These are phyloP conservation scores for Callinectes sapidus DNA, from an alignment of 2,888 invertebrate species.

Conservation along the genomic window DNA sequence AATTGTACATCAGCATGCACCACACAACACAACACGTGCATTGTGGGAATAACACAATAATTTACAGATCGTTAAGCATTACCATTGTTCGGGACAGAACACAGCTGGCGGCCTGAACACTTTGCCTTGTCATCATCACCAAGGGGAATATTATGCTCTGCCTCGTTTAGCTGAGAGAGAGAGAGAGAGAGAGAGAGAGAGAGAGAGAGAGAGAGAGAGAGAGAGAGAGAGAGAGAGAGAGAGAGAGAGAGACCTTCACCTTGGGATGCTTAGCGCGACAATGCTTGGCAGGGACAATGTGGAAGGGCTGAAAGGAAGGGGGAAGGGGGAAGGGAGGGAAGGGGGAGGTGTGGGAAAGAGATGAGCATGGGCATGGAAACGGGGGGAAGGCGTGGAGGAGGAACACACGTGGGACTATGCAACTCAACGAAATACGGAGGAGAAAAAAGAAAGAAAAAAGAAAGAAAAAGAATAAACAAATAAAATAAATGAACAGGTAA, in stretches of 20 bases:
- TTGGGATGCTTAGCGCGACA: constrained; percentile 24
- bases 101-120: neutral
- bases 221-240: constrained; percentile 43
- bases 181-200: constrained; percentile 25
- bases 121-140: neutral
- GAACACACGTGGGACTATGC: neutral
- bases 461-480: neutral
- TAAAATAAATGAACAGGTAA: neutral
- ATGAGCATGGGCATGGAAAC: neutral
- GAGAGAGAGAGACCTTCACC: constrained; percentile 33
- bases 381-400: neutral
- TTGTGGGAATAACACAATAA: neutral
- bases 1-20: neutral
- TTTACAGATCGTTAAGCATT: neutral
- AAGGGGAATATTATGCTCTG: neutral
- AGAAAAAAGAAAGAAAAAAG: neutral
- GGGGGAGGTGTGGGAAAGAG: neutral
- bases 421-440: neutral
- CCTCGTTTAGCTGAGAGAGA: neutral
- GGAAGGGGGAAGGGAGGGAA: neutral
- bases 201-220: constrained; percentile 42
- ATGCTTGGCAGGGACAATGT: neutral
- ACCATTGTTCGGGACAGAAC: no score
- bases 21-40: no score
- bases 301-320: neutral